Base-by-base conservation (phyloP, 2,888 invertebrate genomes). In the Agonum fuliginosum region DNA sequence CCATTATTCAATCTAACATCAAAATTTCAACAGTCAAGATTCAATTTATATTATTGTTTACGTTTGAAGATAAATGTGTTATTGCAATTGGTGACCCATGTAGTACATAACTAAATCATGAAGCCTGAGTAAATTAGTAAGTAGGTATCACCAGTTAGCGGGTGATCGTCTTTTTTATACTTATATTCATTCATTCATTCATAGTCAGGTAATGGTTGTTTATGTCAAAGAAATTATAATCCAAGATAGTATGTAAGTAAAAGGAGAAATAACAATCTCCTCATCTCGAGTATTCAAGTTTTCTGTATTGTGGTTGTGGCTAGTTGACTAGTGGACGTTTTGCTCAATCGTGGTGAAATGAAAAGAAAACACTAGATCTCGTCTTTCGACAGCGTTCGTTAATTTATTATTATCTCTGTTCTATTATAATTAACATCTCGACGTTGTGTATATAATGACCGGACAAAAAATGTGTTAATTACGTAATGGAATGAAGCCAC, bases 401-500 rank as follows among this genome's bases (percentile, higher is more conserved):
- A 72, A 72, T 72, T 54, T 72, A 72, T 71, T 72, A 58, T 72
- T 34, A 72, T 72, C 72, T 72, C 37, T 54, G 72, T 72, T 72
- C 72, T 72, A 54, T 72, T 58, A 72, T 72, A 72, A 72, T 72
- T 72, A 72, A 58, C 54, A 72, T 58, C 72, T 58, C 41, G 41
- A 58, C 58, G 72, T 34, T 62, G 22, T 67, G 43, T 67, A 14
- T 67, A 67, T 70, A 70, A 70, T 70, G 46, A 20, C 34, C 20
- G 19, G 4, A 51, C 34, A 75, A 75, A 75, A 75, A 75, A 46
- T 48, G 75, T 75, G 74, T 75, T 75, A 67, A 75, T 67, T 75
- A 75, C 34, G 75, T 75, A 75, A 75, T 75, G 48, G 75, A 65
- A 75, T 75, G 75, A 48, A 48, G 46, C 51, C 48, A 22, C 43